Conservation (phyloP, 2,113 vertebrate genomes). For the Ardeotis arabs region DNA sequence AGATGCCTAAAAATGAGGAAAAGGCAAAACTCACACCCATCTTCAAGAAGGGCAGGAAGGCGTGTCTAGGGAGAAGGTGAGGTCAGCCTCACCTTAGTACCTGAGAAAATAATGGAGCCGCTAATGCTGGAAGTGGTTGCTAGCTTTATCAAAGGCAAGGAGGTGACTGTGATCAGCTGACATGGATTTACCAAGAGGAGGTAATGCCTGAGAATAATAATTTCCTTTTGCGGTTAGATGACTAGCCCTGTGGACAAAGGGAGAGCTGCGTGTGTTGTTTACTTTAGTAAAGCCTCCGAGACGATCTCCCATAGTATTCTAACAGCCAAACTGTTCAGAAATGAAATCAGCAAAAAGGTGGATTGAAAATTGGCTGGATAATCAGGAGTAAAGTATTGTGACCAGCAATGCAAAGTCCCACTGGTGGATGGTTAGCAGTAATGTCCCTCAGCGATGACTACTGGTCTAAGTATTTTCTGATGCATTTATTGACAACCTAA, state of each 20-base stretch:
- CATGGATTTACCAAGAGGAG: not conserved
- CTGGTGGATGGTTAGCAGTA: not conserved
- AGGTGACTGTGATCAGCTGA: not conserved
- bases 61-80: not conserved
- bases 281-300: not conserved
- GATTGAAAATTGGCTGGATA: not conserved
- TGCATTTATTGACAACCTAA: not conserved
- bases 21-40: not conserved
- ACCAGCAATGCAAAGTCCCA: not conserved
- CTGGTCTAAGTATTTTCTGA: not conserved
- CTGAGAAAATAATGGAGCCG: not conserved
- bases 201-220: not conserved
- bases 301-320: not conserved
- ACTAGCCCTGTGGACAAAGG: not conserved
- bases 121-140: not conserved
- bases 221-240: not conserved
- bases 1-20: not conserved
- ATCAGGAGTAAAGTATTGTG: not conserved
- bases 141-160: not conserved
- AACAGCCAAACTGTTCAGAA: not conserved
- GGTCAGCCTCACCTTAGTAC: not conserved
- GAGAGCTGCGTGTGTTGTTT: not conserved
- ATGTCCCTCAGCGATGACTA: fast-evolving
- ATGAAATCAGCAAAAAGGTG: not conserved
- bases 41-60: not conserved